Percentiles rank a stretch among this genome's conserved stretches.
phyloP scores from a whole-genome alignment of 2,888 invertebrate species.

The Melanophora roralis region DNA sequence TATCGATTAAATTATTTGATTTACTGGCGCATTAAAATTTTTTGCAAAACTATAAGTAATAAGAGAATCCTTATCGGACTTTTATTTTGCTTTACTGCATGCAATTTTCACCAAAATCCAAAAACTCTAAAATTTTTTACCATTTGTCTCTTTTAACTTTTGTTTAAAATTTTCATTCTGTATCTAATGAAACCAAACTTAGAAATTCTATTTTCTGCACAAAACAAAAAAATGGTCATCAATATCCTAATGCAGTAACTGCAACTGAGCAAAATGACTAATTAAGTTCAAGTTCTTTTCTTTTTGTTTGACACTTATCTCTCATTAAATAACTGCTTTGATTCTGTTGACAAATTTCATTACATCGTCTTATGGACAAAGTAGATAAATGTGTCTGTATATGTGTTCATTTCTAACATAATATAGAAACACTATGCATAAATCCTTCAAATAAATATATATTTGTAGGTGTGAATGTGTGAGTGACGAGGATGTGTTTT shows the following conservation, averaged over 20 bases:
- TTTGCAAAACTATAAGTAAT: too few species aligned
- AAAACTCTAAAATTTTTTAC: too few species aligned
- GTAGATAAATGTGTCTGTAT: background rate
- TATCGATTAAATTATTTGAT: too few species aligned
- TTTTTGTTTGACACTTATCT: conserved; percentile 57
- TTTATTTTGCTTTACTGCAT: too few species aligned
- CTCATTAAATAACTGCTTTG: conserved; percentile 54
- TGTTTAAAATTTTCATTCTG: background rate
- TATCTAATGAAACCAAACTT: background rate
- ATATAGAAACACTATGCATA: background rate
- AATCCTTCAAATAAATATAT: conserved; percentile 59
- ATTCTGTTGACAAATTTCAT: conserved; percentile 60
- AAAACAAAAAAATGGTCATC: background rate
- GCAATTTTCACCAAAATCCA: too few species aligned
- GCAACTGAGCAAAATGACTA: conserved; percentile 20
- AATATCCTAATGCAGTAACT: background rate
- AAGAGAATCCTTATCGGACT: too few species aligned
- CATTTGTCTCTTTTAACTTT: too few species aligned
- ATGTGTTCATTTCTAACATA: conserved; percentile 2
- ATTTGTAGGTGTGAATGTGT: conserved; percentile 1
- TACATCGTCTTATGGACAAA: conserved; percentile 54
- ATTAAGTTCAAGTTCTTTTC: conserved; percentile 45
- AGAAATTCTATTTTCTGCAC: background rate
- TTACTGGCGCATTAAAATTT: too few species aligned
- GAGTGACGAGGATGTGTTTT: background rate